Conservation (phyloP, 2,888 invertebrate genomes). For the Choreutis nemorana region DNA sequence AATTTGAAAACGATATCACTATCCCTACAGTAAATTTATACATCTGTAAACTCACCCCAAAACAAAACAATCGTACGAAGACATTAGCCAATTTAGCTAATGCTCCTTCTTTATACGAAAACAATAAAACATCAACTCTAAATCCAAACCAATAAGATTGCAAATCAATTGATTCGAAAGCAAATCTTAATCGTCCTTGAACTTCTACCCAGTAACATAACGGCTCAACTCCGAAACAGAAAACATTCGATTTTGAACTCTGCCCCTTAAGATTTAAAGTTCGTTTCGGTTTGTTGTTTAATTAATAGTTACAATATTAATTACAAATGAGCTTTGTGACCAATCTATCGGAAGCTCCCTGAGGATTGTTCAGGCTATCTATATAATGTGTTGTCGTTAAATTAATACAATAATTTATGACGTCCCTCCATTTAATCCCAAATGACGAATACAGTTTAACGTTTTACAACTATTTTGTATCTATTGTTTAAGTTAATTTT, state of each 20-base stretch:
- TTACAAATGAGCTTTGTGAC: constrained; percentile 33
- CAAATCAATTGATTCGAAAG: constrained; percentile 14
- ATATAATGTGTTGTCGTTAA: constrained; percentile 60
- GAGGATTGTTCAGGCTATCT: constrained; percentile 46
- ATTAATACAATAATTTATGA: constrained; percentile 64
- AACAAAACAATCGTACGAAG: constrained; percentile 45
- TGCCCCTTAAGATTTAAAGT: constrained; percentile 2
- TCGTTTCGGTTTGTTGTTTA: constrained; percentile 3
- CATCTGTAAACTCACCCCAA: constrained; percentile 15
- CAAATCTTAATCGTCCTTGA: constrained; percentile 10
- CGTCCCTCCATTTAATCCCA: too few species aligned
- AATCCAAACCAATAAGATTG: constrained; percentile 33
- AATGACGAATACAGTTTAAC: too few species aligned
- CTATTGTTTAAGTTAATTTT: too few species aligned
- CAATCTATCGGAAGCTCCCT: constrained; percentile 70
- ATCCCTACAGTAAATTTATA: too few species aligned
- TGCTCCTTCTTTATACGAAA: constrained; percentile 19
- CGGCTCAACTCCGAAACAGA: neutral
- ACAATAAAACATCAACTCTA: constrained; percentile 20
- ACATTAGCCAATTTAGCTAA: constrained; percentile 60
- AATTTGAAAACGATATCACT: constrained; percentile 28
- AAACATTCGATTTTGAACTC: neutral
- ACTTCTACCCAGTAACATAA: constrained; percentile 2
- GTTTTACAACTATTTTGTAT: too few species aligned
- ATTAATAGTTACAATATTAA: constrained; percentile 10